A percentile compares a stretch with the other conserved stretches of the same genome.
Conservation (phyloP, 2,113 vertebrate species). For the Lophura nycthemera region DNA sequence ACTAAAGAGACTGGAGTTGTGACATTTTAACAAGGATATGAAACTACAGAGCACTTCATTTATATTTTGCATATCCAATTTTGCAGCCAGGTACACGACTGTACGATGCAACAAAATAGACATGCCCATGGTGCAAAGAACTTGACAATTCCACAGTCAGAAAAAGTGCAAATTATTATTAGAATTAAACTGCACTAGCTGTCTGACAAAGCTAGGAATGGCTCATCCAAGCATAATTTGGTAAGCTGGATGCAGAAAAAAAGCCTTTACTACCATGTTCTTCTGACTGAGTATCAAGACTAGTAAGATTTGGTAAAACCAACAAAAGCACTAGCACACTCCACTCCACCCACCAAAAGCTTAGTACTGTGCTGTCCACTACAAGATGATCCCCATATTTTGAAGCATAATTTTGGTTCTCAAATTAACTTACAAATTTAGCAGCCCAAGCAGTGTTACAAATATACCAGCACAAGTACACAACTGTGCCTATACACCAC, state of each 20-base stretch:
- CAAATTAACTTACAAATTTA: background rate
- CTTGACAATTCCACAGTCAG: background rate
- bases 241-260: background rate
- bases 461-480: background rate
- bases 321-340: background rate
- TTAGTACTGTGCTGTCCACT: background rate
- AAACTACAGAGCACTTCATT: background rate
- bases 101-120: background rate
- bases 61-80: background rate
- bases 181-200: background rate
- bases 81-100: background rate
- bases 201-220: background rate
- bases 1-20: background rate
- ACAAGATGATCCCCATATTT: background rate
- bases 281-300: background rate
- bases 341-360: background rate
- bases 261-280: background rate
- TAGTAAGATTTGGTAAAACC: background rate
- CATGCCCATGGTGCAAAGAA: background rate
- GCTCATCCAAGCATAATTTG: background rate
- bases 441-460: background rate
- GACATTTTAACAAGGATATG: background rate
- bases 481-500: background rate
- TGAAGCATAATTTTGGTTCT: background rate
- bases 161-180: background rate